A percentile compares a stretch with the other conserved stretches of the same genome.
These are phyloP conservation scores for Macquaria australasica DNA, from an alignment of 2,113 vertebrate species.

Conservation along the genomic window DNA sequence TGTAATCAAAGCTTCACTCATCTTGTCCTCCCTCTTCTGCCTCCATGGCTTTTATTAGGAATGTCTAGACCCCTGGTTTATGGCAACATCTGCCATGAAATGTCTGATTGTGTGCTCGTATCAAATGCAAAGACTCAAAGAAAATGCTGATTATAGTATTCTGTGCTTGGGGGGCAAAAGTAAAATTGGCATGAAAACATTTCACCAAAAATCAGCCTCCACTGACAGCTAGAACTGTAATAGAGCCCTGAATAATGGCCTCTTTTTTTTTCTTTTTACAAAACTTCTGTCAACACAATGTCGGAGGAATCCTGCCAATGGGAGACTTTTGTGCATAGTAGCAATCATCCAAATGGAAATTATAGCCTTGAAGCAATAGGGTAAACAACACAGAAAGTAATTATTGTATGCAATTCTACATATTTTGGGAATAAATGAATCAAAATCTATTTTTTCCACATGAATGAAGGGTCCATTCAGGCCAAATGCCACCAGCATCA, in stretches of 20 bases:
- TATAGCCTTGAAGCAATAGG: slow-evolving; percentile 48
- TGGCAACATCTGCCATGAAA: slow-evolving; percentile 60
- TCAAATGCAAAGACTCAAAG: slow-evolving; percentile 57
- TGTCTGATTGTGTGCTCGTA: slow-evolving; percentile 65
- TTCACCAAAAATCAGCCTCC: slow-evolving; percentile 45
- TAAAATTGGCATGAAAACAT: slow-evolving; percentile 62
- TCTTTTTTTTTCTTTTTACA: slow-evolving; percentile 26
- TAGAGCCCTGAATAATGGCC: slow-evolving; percentile 35
- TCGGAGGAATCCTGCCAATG: slow-evolving; percentile 32
- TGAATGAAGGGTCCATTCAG: slow-evolving; percentile 13
- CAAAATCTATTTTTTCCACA: slow-evolving; percentile 28
- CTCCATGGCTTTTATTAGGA: slow-evolving; percentile 64
- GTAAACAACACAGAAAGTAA: slow-evolving; percentile 59
- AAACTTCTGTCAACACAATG: slow-evolving; percentile 50
- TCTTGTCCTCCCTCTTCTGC: slow-evolving; percentile 54
- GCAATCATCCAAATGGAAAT: slow-evolving; percentile 62
- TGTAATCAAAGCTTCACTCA: slow-evolving; percentile 74
- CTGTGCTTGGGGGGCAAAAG: slow-evolving; percentile 6
- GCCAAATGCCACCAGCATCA: slow-evolving; percentile 27
- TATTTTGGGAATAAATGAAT: slow-evolving; percentile 38
- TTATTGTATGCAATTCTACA: slow-evolving; percentile 1
- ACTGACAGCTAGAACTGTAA: slow-evolving; percentile 57
- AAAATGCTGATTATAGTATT: slow-evolving; percentile 69
- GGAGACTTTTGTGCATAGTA: slow-evolving; percentile 33
- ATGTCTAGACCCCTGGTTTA: slow-evolving; percentile 57